Conservation (phyloP, 1,140 invertebrate genomes). For the Drosophila persimilis region DNA sequence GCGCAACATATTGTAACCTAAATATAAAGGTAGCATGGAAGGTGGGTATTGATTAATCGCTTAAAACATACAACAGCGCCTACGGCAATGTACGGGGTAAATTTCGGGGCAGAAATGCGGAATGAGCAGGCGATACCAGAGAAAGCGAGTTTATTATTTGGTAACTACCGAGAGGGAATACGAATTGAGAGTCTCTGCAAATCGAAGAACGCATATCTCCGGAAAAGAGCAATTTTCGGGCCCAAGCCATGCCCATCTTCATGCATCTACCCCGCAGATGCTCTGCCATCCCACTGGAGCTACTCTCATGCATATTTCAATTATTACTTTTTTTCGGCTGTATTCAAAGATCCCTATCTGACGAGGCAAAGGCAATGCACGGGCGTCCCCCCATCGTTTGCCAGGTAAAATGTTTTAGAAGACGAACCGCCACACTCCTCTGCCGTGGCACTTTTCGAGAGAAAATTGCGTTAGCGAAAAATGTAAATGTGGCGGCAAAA, state of each 20-base stretch:
- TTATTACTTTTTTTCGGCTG: conserved; percentile 23
- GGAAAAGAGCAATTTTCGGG: conserved; percentile 2
- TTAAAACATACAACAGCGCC: conserved; percentile 24
- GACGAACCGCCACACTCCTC: conserved; percentile 22
- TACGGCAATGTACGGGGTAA: neutral
- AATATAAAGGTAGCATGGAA: conserved; percentile 48
- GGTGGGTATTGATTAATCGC: conserved; percentile 57
- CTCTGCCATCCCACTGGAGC: neutral
- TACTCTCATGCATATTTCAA: conserved; percentile 46
- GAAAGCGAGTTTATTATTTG: no score
- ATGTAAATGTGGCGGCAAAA: conserved; percentile 41
- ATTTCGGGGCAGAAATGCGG: conserved; percentile 21
- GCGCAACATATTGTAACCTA: conserved; percentile 29
- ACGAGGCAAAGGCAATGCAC: conserved; percentile 5
- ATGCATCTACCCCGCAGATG: neutral
- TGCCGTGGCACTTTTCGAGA: conserved; percentile 47
- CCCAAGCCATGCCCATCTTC: neutral
- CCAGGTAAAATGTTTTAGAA: conserved; percentile 38
- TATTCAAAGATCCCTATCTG: conserved; percentile 18
- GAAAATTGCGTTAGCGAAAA: conserved; percentile 57
- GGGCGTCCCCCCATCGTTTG: conserved; percentile 2
- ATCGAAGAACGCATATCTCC: neutral
- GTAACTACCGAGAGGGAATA: no score
- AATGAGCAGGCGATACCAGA: neutral
- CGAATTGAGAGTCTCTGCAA: no score